phyloP scores from a whole-genome alignment of 2,113 vertebrate species.

The Cranoglanis bouderius region DNA sequence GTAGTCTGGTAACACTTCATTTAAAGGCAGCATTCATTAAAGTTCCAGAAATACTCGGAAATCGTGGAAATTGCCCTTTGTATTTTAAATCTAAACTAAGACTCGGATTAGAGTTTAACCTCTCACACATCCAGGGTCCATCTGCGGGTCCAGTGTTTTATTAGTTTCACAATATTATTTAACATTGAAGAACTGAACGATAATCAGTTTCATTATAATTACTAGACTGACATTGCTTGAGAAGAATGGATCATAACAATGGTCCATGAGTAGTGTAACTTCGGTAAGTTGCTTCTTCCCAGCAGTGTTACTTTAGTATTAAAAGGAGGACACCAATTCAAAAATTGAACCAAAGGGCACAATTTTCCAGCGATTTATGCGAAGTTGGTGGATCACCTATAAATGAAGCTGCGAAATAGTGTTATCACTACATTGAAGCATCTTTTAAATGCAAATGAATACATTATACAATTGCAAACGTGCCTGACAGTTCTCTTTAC shows the following conservation, averaged over 20 bases:
- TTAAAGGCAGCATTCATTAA: slow-evolving; percentile 74
- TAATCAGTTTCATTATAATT: neutral
- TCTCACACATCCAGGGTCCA: neutral
- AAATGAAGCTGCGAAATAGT: slow-evolving; percentile 79
- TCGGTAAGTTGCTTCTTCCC: neutral
- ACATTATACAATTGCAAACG: slow-evolving; percentile 53
- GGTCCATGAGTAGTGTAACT: neutral
- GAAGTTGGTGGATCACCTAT: slow-evolving; percentile 57
- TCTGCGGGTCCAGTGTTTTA: neutral
- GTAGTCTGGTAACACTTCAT: slow-evolving; percentile 81
- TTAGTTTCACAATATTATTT: neutral
- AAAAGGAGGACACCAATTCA: slow-evolving; percentile 6
- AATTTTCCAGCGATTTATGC: slow-evolving; percentile 65
- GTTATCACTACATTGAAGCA: slow-evolving; percentile 75
- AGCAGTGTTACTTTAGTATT: neutral
- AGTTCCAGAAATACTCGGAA: slow-evolving; percentile 57
- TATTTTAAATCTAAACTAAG: neutral
- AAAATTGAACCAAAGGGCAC: slow-evolving; percentile 34
- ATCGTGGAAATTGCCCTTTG: slow-evolving; percentile 63
- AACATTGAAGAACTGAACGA: neutral
- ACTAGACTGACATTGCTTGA: neutral
- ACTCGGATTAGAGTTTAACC: neutral
- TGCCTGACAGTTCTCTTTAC: slow-evolving; percentile 63
- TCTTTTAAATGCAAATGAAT: slow-evolving; percentile 65
- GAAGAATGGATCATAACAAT: neutral